Conservation (phyloP, 2,113 vertebrate genomes). For the Tringa solitaria region DNA sequence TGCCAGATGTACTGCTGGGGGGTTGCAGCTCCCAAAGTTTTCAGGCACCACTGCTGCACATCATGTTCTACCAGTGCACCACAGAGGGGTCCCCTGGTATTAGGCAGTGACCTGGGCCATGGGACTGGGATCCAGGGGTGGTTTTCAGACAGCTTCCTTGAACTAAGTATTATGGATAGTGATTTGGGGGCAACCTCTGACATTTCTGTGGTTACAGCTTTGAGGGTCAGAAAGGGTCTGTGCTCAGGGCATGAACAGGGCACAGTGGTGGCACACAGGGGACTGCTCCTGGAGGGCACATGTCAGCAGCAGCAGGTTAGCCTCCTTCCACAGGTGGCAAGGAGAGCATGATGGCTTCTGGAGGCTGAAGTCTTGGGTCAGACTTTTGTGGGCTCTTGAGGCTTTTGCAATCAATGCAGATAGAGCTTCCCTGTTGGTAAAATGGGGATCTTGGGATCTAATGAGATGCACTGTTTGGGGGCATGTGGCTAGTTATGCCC, state of each 20-base stretch:
- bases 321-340: background rate
- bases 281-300: background rate
- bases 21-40: background rate
- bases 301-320: background rate
- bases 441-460: background rate
- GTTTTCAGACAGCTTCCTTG: background rate
- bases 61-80: background rate
- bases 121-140: background rate
- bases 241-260: fast-evolving
- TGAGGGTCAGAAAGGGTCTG: background rate
- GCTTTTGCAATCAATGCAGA: background rate
- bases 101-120: background rate
- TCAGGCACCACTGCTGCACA: background rate
- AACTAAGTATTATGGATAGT: background rate
- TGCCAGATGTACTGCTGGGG: background rate
- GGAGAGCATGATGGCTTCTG: background rate
- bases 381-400: background rate
- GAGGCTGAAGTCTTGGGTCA: background rate
- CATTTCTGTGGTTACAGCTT: background rate
- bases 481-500: background rate
- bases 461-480: background rate
- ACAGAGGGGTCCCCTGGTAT: no score
- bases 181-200: background rate
- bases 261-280: background rate
- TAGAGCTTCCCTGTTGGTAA: background rate